phyloP scores from a whole-genome alignment of 2,888 invertebrate species.

The Sisyra terminalis region DNA sequence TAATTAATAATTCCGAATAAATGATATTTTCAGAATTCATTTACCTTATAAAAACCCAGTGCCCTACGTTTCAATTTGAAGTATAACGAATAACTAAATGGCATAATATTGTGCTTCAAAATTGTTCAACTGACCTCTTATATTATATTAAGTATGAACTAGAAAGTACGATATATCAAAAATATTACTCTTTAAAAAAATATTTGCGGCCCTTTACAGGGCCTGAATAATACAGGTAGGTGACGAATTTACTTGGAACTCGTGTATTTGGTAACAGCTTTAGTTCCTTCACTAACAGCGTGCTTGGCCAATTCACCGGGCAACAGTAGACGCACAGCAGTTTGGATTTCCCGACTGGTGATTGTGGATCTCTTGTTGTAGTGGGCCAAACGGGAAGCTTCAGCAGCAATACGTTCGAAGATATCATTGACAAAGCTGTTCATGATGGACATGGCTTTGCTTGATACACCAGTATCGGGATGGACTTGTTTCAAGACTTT shows the following conservation, averaged over 20 bases:
- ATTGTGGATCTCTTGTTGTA: constrained; percentile 48
- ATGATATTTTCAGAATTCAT: too few relatives aligned
- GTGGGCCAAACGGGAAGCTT: constrained; percentile 44
- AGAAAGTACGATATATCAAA: too few relatives aligned
- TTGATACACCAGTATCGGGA: constrained; percentile 47
- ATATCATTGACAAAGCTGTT: constrained; percentile 61
- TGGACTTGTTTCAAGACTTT: constrained; percentile 25
- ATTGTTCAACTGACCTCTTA: too few relatives aligned
- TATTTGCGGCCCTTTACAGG: too few relatives aligned
- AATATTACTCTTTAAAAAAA: too few relatives aligned
- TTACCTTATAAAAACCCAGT: too few relatives aligned
- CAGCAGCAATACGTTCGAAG: constrained; percentile 50
- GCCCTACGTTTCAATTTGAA: too few relatives aligned
- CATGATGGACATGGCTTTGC: constrained; percentile 56
- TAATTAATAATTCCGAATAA: too few relatives aligned
- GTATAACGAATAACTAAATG: too few relatives aligned
- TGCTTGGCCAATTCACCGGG: constrained; percentile 60
- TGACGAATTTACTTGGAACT: constrained; percentile 14
- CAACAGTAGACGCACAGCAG: constrained; percentile 45
- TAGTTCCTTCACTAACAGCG: constrained; percentile 48
- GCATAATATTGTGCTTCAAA: too few relatives aligned
- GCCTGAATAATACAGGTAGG: too few relatives aligned
- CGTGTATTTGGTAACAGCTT: constrained; percentile 29
- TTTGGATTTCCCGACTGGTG: constrained; percentile 50
- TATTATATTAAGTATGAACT: too few relatives aligned